phyloP scores from a whole-genome alignment of 2,888 invertebrate genomes.

The Callyntrura guangdongensis region DNA sequence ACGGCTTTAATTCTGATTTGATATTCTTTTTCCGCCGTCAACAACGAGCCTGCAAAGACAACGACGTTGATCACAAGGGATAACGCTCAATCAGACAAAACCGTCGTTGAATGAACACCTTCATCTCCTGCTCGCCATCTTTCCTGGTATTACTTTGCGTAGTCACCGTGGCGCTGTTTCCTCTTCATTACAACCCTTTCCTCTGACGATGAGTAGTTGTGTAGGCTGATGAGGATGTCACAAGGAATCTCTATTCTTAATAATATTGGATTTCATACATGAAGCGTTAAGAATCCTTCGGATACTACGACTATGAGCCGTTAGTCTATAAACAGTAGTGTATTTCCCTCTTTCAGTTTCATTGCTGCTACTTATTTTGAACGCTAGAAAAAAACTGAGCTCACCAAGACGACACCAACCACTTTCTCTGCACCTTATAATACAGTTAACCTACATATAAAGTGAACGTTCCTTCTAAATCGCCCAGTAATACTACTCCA shows the following conservation, averaged over 20 bases:
- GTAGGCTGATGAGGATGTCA: slow-evolving; percentile 60
- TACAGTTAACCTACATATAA: too few species aligned
- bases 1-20: slow-evolving; percentile 66
- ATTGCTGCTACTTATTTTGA: slow-evolving; percentile 40
- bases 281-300: slow-evolving; percentile 74
- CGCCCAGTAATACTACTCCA: too few species aligned
- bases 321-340: too few species aligned
- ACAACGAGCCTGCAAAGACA: background rate
- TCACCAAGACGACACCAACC: too few species aligned
- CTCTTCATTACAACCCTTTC: background rate
- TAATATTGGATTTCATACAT: slow-evolving; percentile 76
- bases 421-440: too few species aligned
- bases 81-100: background rate
- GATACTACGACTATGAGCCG: background rate
- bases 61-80: background rate
- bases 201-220: background rate
- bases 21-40: slow-evolving; percentile 24
- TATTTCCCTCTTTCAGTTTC: slow-evolving; percentile 37
- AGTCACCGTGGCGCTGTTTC: background rate
- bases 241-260: slow-evolving; percentile 75
- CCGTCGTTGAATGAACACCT: slow-evolving; percentile 15
- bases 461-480: too few species aligned
- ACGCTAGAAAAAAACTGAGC: slow-evolving; percentile 64
- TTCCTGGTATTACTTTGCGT: background rate
- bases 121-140: background rate